Evolutionary conservation across 2,113 vertebrate species (phyloP).

Genomic region (Coptodon rendalli): DNA sequence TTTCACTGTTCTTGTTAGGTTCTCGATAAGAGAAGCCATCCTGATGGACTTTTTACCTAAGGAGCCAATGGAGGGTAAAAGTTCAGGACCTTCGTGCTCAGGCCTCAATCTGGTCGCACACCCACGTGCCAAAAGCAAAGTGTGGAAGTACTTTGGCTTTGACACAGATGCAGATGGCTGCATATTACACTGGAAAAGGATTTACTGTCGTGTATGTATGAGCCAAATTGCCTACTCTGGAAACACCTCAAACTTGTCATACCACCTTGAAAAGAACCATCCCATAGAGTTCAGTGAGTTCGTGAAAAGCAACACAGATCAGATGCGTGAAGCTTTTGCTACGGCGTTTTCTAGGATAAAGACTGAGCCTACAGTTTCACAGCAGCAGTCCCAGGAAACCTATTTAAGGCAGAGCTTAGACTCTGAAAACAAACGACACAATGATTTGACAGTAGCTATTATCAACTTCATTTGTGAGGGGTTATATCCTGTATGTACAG

Average conservation of each 20-base stretch:
- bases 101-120: conserved; percentile 86
- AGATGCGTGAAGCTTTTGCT: conserved; percentile 81
- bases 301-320: conserved; percentile 84
- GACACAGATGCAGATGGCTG: conserved; percentile 86
- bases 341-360: conserved; percentile 79
- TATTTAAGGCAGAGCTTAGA: conserved; percentile 62
- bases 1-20: conserved; percentile 84
- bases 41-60: conserved; percentile 62
- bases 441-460: conserved; percentile 77
- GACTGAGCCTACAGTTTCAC: conserved; percentile 59
- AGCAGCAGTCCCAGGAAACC: conserved; percentile 67
- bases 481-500: conserved; percentile 77
- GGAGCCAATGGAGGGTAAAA: conserved; percentile 80
- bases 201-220: conserved; percentile 87
- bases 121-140: conserved; percentile 88
- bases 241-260: conserved; percentile 87
- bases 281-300: conserved; percentile 82
- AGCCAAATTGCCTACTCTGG: conserved; percentile 88
- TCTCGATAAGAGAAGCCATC: conserved; percentile 73
- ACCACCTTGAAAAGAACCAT: conserved; percentile 89
- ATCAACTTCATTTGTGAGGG: conserved; percentile 80
- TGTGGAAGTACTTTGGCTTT: conserved; percentile 92
- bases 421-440: conserved; percentile 72
- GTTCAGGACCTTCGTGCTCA: conserved; percentile 70
- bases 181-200: conserved; percentile 86